Percentiles rank a stretch among this genome's conserved stretches.
phyloP scores from a whole-genome alignment of 2,113 vertebrate species.

The Eretmochelys imbricata region DNA sequence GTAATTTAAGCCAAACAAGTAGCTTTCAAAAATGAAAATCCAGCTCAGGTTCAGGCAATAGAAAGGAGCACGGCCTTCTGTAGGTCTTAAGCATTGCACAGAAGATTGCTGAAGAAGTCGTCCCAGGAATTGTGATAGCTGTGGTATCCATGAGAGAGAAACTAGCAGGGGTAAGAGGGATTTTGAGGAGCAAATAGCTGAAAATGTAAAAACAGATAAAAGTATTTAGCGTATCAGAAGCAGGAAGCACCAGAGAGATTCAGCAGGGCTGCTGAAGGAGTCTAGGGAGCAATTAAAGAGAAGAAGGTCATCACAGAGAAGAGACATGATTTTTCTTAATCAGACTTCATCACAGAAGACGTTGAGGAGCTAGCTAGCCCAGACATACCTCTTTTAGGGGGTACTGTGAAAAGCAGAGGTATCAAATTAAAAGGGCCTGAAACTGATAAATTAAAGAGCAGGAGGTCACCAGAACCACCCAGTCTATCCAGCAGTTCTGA shows the following conservation, averaged over 20 bases:
- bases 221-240: neutral
- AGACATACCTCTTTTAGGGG: neutral
- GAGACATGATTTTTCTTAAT: neutral
- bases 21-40: conserved; percentile 22
- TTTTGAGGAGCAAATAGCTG: neutral
- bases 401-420: neutral
- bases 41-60: neutral
- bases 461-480: neutral
- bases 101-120: neutral
- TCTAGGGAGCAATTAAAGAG: neutral
- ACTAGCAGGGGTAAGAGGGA: neutral
- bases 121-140: neutral
- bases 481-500: neutral
- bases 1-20: conserved; percentile 63
- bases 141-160: neutral
- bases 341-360: neutral
- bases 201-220: neutral
- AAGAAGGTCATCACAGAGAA: neutral
- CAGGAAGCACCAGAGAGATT: neutral
- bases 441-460: neutral
- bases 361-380: neutral
- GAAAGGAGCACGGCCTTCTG: neutral
- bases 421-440: neutral
- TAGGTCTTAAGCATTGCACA: neutral
- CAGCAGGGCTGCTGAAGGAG: neutral